A percentile compares a stretch with the other conserved stretches of the same genome.
These are phyloP conservation scores for Takifugu ocellatus DNA, from an alignment of 2,797 vertebrate genomes.

Conservation along the genomic window DNA sequence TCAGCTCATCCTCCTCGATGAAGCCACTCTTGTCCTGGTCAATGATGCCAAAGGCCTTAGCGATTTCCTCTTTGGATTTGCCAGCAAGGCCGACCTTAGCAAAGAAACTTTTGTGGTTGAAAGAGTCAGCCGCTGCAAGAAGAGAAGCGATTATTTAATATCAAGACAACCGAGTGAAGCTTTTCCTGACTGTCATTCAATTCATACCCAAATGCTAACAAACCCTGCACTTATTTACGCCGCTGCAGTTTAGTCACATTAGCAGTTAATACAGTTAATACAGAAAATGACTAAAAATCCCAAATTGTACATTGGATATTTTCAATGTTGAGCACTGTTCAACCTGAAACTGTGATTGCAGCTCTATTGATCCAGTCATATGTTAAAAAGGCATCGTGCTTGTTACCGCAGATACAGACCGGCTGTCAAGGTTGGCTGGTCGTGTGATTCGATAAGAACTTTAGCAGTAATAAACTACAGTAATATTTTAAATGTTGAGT, in stretches of 20 bases:
- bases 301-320: too few species aligned
- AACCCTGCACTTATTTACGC: too few species aligned
- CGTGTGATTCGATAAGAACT: neutral
- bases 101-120: constrained; percentile 83
- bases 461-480: too few species aligned
- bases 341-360: neutral
- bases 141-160: neutral
- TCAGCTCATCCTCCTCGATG: constrained; percentile 85
- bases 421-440: neutral
- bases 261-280: too few species aligned
- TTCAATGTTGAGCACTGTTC: too few species aligned
- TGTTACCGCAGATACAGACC: constrained; percentile 1
- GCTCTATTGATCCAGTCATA: neutral
- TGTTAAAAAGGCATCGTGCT: neutral
- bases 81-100: constrained; percentile 73
- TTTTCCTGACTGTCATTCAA: too few species aligned
- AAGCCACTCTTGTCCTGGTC: constrained; percentile 85
- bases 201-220: too few species aligned
- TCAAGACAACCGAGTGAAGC: neutral
- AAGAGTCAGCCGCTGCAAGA: constrained; percentile 78
- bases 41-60: constrained; percentile 80
- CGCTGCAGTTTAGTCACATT: too few species aligned
- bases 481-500: too few species aligned
- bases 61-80: constrained; percentile 75
- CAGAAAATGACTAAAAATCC: too few species aligned